Conservation (phyloP, 2,888 invertebrate genomes). For the Volucella zonaria region DNA sequence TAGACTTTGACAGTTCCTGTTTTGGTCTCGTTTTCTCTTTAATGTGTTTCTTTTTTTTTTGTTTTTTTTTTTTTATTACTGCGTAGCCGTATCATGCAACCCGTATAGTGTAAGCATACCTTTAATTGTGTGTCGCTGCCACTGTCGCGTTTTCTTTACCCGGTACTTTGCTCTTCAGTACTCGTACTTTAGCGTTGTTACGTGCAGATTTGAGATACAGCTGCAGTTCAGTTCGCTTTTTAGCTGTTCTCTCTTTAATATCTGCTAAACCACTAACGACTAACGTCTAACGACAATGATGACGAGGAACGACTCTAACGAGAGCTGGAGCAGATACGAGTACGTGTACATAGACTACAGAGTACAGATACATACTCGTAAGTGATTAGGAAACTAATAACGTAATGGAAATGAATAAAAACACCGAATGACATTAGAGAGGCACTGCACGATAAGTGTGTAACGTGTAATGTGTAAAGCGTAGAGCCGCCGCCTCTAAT, state of each 20-base stretch:
- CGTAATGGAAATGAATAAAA: constrained; percentile 54
- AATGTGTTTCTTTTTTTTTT: constrained; percentile 25
- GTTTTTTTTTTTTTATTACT: constrained; percentile 27
- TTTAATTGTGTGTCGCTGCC: constrained; percentile 38
- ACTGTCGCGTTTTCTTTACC: constrained; percentile 30
- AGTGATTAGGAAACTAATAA: constrained; percentile 58
- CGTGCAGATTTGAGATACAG: constrained; percentile 38
- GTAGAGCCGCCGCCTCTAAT: constrained; percentile 9
- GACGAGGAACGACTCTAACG: neutral
- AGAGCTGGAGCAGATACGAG: constrained; percentile 1
- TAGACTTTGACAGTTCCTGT: constrained; percentile 70
- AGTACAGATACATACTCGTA: no score
- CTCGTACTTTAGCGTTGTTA: neutral
- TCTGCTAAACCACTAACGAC: constrained; percentile 11
- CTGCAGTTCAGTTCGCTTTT: constrained; percentile 32
- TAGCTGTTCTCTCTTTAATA: constrained; percentile 55
- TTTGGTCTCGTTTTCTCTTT: constrained; percentile 71
- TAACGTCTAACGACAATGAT: no score
- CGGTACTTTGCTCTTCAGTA: constrained; percentile 62
- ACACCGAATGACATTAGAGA: constrained; percentile 52
- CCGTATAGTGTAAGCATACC: neutral
- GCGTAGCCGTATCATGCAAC: neutral
- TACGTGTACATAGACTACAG: no score
- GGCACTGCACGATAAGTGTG: constrained; percentile 32
- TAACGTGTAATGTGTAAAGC: neutral